Evolutionary conservation across 2,113 vertebrate genomes (phyloP).

Genomic region (Oostethus manadensis): DNA sequence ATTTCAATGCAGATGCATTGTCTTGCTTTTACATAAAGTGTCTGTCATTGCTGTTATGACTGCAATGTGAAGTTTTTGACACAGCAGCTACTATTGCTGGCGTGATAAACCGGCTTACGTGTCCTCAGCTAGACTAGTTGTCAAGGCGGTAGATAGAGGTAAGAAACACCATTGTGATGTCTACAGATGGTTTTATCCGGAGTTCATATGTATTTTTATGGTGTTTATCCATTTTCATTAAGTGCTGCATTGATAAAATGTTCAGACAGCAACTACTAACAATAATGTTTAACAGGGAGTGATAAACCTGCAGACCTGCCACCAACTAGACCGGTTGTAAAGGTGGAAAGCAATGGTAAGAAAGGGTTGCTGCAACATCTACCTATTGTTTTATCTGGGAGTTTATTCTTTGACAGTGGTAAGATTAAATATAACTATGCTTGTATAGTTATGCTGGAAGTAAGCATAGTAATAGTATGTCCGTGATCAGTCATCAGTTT

Average conservation of each 20-base stretch:
- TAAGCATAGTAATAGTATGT: too few relatives aligned
- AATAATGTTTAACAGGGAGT: neutral
- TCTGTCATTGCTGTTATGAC: neutral
- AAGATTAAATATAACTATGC: neutral
- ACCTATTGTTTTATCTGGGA: conserved; percentile 17
- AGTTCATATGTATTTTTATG: too few relatives aligned
- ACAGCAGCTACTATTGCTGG: conserved; percentile 4
- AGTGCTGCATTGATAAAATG: conserved; percentile 3
- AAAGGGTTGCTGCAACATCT: conserved; percentile 1
- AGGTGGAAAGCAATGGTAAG: conserved; percentile 23
- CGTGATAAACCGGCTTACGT: neutral
- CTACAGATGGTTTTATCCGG: neutral
- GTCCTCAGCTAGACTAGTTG: neutral
- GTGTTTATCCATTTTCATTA: neutral
- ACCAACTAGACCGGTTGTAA: neutral
- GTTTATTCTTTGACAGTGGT: neutral
- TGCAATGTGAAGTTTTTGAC: conserved; percentile 5
- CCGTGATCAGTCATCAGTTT: too few relatives aligned
- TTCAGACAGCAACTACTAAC: conserved; percentile 10
- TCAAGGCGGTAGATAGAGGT: neutral
- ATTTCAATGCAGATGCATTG: conserved; percentile 4
- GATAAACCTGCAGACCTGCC: neutral
- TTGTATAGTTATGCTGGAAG: neutral
- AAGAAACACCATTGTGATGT: neutral
- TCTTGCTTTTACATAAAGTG: neutral